Conservation (phyloP, 2,888 invertebrate genomes). For the Pedicia rivosa region DNA sequence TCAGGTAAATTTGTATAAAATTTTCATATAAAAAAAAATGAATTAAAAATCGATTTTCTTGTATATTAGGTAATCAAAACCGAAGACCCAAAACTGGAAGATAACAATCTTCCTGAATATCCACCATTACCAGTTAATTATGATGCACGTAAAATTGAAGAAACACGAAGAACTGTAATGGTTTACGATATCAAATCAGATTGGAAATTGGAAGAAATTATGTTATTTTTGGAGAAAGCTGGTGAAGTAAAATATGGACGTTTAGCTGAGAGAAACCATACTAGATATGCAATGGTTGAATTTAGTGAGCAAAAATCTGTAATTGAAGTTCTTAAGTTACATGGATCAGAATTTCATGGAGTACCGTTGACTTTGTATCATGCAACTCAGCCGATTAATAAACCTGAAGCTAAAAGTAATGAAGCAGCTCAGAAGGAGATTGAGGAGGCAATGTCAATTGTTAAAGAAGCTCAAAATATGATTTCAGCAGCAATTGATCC, state of each 20-base stretch:
- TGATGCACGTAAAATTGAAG: conserved; percentile 83
- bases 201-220: conserved; percentile 64
- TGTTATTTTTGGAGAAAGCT: conserved; percentile 71
- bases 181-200: conserved; percentile 62
- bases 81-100: conserved; percentile 74
- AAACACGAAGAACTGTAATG: conserved; percentile 84
- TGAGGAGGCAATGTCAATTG: conserved; percentile 92
- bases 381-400: conserved; percentile 78
- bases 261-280: conserved; percentile 69
- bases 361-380: conserved; percentile 60
- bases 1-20: conserved; percentile 32
- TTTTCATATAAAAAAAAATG: no score
- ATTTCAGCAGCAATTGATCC: conserved; percentile 90
- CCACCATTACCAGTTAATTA: conserved; percentile 78
- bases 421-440: conserved; percentile 92
- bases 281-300: conserved; percentile 77
- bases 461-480: conserved; percentile 89
- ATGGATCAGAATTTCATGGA: conserved; percentile 62
- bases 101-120: conserved; percentile 72
- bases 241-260: conserved; percentile 93
- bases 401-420: conserved; percentile 89
- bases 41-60: neutral
- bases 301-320: conserved; percentile 85
- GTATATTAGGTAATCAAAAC: conserved; percentile 52
- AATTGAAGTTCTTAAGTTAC: conserved; percentile 69